Evolutionary conservation across 2,113 vertebrate species (phyloP), one percentile per base, ranked within the genome.

Genomic region (Reinhardtius hippoglossoides): DNA sequence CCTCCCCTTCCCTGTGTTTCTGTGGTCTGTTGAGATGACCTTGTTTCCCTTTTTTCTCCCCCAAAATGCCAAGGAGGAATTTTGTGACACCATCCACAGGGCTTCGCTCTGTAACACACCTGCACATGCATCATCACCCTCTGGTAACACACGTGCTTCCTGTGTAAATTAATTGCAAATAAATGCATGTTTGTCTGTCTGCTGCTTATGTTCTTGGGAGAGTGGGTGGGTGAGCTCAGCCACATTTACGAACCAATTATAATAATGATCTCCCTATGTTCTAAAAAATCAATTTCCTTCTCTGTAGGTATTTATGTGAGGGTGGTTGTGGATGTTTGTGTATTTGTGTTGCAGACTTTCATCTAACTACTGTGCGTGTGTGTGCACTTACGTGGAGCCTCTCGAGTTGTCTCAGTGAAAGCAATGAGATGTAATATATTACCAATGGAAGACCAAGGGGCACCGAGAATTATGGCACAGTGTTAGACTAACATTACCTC

Each of bases 231-330:
- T 67, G 72, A 76, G 81, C 78, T 68, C 69, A 76, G 65, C 78
- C 79, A 85, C 88, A 86, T 90, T 89, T 89, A 86, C 85, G 90
- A 87, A 83, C 87, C 87, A 92, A 91, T 92, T 93, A 88, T 90
- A 90, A 84, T 83, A 83, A 92, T 92, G 82, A 91, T 91, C 89
- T 86, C 79, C 77, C 61, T 78, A 78, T 88, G 87, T 91, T 91
- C 82, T 82, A 68, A 89, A 80, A 88, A 93, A 90, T 91, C 87
- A 87, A 86, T 92, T 91, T 89, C 73, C 76, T 65, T 86, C 79
- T 78, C 82, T 76, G 76, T 87, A 69, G 74, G 80, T 81, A 21
- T 79, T 68, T 67, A 80, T 81, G 69, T 61, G 21, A 65, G 26
- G 73, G 44, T 58, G 20, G 59, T 55, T 24, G 31, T 46, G 50